phyloP scores from a whole-genome alignment of 1,140 invertebrate genomes.

The Hyles vespertilio region DNA sequence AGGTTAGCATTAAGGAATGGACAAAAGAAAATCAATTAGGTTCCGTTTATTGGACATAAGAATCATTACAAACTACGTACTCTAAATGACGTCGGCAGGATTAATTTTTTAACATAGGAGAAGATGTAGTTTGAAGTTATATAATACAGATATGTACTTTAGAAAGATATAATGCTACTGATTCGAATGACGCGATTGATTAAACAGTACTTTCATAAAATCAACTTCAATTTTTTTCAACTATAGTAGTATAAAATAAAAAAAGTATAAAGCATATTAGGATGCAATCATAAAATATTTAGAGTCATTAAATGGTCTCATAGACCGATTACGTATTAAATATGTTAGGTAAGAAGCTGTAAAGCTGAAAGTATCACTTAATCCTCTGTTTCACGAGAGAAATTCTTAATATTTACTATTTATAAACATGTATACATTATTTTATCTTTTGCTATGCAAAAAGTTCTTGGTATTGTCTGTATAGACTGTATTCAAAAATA shows the following conservation, averaged over 20 bases:
- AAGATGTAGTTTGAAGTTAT: slow-evolving; percentile 51
- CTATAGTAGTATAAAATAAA: neutral
- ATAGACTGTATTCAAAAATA: slow-evolving; percentile 33
- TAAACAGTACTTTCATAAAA: neutral
- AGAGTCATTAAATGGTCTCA: slow-evolving; percentile 37
- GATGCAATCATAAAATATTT: slow-evolving; percentile 17
- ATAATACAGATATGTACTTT: slow-evolving; percentile 64
- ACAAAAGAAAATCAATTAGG: no score
- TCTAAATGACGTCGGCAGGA: slow-evolving; percentile 20
- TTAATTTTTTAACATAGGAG: slow-evolving; percentile 6
- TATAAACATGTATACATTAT: slow-evolving; percentile 48
- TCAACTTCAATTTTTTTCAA: neutral
- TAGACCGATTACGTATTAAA: slow-evolving; percentile 50
- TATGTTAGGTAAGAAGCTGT: slow-evolving; percentile 62
- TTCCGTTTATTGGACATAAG: neutral
- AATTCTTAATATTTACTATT: slow-evolving; percentile 45
- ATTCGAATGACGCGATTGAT: neutral
- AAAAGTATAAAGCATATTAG: slow-evolving; percentile 6
- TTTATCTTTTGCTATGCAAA: slow-evolving; percentile 67
- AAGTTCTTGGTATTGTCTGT: slow-evolving; percentile 54
- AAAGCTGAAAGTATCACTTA: slow-evolving; percentile 72
- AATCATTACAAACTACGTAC: slow-evolving; percentile 32
- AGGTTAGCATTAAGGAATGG: no score
- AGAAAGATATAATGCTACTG: slow-evolving; percentile 35
- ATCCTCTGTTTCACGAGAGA: slow-evolving; percentile 59